Conservation (phyloP, 2,113 vertebrate species). For the Ammodytes dubius region DNA sequence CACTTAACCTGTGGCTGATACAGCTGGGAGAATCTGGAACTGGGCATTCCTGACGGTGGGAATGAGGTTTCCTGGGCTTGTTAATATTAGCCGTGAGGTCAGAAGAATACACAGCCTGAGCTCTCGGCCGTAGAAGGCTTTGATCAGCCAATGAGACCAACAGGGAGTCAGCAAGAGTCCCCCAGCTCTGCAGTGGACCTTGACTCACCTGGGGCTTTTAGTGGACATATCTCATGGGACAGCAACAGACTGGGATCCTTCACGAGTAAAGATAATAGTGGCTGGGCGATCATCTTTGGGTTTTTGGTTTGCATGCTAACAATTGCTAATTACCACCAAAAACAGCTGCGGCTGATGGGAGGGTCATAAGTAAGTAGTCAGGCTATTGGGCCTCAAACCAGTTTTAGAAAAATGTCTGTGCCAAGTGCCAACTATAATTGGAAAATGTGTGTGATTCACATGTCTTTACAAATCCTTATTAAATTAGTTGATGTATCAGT, state of each 20-base stretch:
- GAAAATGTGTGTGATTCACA: neutral
- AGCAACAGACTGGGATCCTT: neutral
- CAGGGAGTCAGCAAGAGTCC: constrained; percentile 46
- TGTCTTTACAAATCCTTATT: neutral
- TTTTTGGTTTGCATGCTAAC: neutral
- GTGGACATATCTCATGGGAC: neutral
- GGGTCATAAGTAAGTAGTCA: neutral
- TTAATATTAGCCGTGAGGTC: constrained; percentile 51
- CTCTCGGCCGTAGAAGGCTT: constrained; percentile 44
- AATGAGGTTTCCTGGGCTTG: constrained; percentile 58
- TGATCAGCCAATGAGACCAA: constrained; percentile 68
- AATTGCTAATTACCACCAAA: neutral
- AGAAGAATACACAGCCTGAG: constrained; percentile 41
- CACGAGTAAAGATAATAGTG: neutral
- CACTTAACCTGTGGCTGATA: constrained; percentile 55
- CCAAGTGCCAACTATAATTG: too few species aligned
- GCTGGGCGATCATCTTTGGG: neutral
- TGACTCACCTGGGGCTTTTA: constrained; percentile 47
- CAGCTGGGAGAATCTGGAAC: constrained; percentile 38
- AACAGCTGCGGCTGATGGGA: neutral
- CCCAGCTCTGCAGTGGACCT: constrained; percentile 33
- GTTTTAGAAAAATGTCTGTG: too few species aligned
- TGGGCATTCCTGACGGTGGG: constrained; percentile 42
- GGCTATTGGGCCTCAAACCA: neutral
- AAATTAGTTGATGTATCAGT: neutral